Conservation (phyloP, 2,888 invertebrate genomes). For the Drepana falcataria region DNA sequence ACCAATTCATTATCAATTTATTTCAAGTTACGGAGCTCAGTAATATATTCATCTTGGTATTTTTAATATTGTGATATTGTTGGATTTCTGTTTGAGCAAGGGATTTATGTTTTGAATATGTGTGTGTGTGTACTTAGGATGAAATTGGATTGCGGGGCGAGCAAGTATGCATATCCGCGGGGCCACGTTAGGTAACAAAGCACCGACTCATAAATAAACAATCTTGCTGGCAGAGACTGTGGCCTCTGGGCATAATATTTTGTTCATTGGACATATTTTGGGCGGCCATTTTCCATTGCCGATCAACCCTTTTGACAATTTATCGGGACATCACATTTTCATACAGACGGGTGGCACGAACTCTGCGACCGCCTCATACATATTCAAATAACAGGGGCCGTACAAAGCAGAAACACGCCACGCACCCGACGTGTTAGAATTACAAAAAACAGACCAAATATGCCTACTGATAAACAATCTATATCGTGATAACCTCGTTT, state of each 20-base stretch:
- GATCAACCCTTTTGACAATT: slow-evolving; percentile 76
- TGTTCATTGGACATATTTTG: slow-evolving; percentile 51
- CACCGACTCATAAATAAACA: slow-evolving; percentile 38
- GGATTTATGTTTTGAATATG: neutral
- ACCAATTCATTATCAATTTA: neutral
- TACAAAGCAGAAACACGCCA: slow-evolving; percentile 69
- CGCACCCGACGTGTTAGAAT: slow-evolving; percentile 64
- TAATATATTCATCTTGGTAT: neutral
- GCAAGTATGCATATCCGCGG: slow-evolving; percentile 8
- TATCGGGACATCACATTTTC: slow-evolving; percentile 76
- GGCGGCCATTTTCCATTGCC: slow-evolving; percentile 61
- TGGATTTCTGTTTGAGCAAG: neutral
- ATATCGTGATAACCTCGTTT: slow-evolving; percentile 25
- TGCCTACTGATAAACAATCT: slow-evolving; percentile 53
- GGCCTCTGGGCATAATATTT: slow-evolving; percentile 44
- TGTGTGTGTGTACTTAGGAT: neutral
- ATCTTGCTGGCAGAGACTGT: slow-evolving; percentile 37
- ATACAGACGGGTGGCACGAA: slow-evolving; percentile 63
- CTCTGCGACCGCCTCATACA: slow-evolving; percentile 63
- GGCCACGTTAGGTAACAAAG: slow-evolving; percentile 1
- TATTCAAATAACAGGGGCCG: slow-evolving; percentile 66
- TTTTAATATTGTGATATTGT: neutral
- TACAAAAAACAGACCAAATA: slow-evolving; percentile 59
- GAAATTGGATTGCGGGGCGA: neutral
- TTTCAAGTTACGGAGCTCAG: neutral